These are phyloP conservation scores for Henicopernis longicauda DNA, from an alignment of 2,113 vertebrate species.

Conservation along the genomic window DNA sequence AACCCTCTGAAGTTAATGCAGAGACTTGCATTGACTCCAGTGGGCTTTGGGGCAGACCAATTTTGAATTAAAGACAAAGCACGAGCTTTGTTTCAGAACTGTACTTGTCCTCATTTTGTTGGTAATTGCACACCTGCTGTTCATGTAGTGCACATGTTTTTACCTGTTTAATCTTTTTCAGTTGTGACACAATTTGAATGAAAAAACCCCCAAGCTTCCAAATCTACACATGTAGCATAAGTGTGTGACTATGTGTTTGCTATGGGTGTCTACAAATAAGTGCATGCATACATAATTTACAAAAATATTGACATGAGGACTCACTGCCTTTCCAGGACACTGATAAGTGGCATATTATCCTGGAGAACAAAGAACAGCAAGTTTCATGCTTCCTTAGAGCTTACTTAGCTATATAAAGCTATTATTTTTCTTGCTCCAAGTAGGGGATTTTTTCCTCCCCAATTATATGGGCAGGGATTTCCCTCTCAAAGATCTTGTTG, in stretches of 20 bases:
- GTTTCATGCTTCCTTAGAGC: not conserved
- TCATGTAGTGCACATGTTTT: not conserved
- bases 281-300: not conserved
- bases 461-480: conserved; percentile 23
- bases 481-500: conserved; percentile 9
- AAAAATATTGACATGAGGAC: not conserved
- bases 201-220: not conserved
- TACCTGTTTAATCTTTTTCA: not conserved
- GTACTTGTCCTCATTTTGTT: not conserved
- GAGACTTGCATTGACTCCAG: not conserved
- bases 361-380: not conserved
- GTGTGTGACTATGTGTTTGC: not conserved
- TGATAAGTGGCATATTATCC: not conserved
- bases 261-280: not conserved
- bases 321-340: not conserved
- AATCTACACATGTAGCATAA: not conserved
- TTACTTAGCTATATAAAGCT: not conserved
- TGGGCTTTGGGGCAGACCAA: not conserved
- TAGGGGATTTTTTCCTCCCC: not conserved
- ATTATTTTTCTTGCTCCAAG: not conserved
- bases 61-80: not conserved
- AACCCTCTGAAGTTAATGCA: not conserved
- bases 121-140: not conserved
- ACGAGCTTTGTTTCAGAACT: not conserved
- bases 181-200: not conserved